Base-by-base conservation (phyloP, 2,113 vertebrate genomes). In the Choloepus hoffmanni region DNA sequence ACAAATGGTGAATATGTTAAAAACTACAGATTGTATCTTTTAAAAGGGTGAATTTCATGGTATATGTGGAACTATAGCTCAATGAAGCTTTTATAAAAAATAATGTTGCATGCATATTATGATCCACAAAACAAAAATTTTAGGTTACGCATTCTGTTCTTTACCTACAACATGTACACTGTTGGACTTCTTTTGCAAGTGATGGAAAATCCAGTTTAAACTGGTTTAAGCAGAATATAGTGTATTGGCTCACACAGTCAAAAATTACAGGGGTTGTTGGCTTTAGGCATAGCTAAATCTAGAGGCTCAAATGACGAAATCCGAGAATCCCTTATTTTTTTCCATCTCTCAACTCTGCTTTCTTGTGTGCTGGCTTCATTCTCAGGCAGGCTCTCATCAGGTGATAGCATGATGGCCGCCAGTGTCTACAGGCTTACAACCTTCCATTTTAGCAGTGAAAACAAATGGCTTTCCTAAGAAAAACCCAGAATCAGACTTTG, bases 151-250 rank as follows among this genome's bases (percentile, higher is more conserved):
- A 63, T 90, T 93, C 11, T 19, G 63, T 85, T 88, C 67, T 96
- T 43, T 81, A 85, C 26, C 24, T 62, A 79, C 40, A 77, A 79
- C 36, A 83, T 23, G 62, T 28, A 77, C n/a, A 72, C 8, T 50
- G 12, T 58, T 92, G n/a, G 40, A 76, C 43, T 81, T 96, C 89
- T 94, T 94, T 94, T 62, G 40, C 24, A 95, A 95, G 72, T n/a
- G 72, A 94, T 45, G 93, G 86, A 96, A 45, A 87, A 95, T 96
- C 53, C 53, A 79, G 72, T 23, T 95, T 90, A 88, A 87, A 77
- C 72, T 36, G 18, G 83, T 72, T 94, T 93, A 88, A 92, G 65
- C 70, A 93, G 76, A 93, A 53, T 93, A 88, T 70, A 91, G 58
- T 85, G n/a, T 45, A 92, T 87, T 89, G 90, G 50, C 43, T 96